Evolutionary conservation across 1,140 invertebrate species (phyloP).

Genomic region (Samia ricini): DNA sequence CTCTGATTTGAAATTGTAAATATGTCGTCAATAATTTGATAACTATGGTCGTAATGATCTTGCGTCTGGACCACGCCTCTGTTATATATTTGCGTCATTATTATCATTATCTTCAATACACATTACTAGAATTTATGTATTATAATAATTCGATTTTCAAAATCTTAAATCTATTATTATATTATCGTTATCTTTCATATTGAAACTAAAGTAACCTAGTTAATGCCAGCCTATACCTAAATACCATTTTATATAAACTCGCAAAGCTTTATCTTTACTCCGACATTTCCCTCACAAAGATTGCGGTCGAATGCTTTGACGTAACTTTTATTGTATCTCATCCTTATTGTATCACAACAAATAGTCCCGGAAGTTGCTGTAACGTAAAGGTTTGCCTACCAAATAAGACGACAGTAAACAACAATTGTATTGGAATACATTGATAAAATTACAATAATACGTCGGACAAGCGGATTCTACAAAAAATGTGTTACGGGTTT

Average conservation of each 20-base stretch:
- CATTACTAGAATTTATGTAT: too few species aligned
- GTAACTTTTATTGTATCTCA: neutral
- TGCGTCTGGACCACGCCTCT: too few species aligned
- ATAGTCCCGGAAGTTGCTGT: slow-evolving; percentile 3
- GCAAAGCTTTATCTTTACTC: neutral
- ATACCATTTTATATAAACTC: neutral
- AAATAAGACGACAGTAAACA: slow-evolving; percentile 7
- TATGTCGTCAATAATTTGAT: too few species aligned
- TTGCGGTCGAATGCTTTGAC: neutral
- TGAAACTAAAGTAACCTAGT: neutral
- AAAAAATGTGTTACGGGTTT: neutral
- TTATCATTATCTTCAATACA: too few species aligned
- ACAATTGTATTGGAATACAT: slow-evolving; percentile 2
- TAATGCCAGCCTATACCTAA: neutral
- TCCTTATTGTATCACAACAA: slow-evolving; percentile 5
- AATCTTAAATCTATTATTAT: neutral
- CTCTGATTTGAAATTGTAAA: too few species aligned
- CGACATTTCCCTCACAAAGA: neutral
- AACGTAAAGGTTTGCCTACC: slow-evolving; percentile 1
- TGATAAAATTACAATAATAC: neutral
- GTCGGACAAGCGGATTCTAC: neutral
- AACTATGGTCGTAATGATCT: too few species aligned
- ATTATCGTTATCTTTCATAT: neutral
- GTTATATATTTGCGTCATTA: too few species aligned
- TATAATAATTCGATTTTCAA: too few species aligned